Evolutionary conservation across 2,797 vertebrate species (phyloP), one percentile per base, ranked within the genome.

Genomic region (Halcyon chelicuti): DNA sequence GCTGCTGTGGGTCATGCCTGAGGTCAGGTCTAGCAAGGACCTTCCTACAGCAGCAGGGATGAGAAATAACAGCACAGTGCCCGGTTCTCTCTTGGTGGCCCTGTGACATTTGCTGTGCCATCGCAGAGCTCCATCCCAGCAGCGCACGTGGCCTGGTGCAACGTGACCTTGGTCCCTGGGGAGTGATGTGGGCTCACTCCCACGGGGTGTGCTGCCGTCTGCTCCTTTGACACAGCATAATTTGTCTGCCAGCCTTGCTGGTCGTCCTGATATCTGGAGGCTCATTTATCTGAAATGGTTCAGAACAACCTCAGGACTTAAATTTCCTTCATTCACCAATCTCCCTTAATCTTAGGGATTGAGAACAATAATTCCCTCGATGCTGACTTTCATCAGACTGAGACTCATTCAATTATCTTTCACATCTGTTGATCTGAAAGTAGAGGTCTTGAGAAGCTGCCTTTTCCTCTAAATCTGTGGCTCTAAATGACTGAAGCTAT

Each of bases 331-430:
- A 57, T 88, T 93, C 76, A 28, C 66, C 73, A 44, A 81, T 95
- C 73, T 94, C 68, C 51, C 35, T 70, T 94, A 90, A 93, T 95
- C 90, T 88, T 85, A 76, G 52, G 76, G 83, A 82, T 90, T 96
- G 93, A 92, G 79, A 73, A 86, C 2, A 1, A 28, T 85, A 92
- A 94, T 92, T 94, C 79, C 86, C 66, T 52, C 0, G 0, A 63
- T 19, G 28, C 74, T 82, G 90, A 29, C 51, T 94, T 95, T 92
- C 92, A 73, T 92, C 86, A 78, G 47, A 35, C 51, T 60, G 63
- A 90, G 74, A 60, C 18, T 89, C 77, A 92, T 86, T 79, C 67
- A 76, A 20, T 93, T 93, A 73, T 82, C 60, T 92, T 94, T 57
- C 63, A 37, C 0, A 3, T 90, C 60, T 88, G 63, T 83, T 85